A percentile compares a stretch with the other conserved stretches of the same genome.
These are phyloP conservation scores for Phrynocephalus forsythii DNA, from an alignment of 2,797 vertebrate species.

Conservation along the genomic window DNA sequence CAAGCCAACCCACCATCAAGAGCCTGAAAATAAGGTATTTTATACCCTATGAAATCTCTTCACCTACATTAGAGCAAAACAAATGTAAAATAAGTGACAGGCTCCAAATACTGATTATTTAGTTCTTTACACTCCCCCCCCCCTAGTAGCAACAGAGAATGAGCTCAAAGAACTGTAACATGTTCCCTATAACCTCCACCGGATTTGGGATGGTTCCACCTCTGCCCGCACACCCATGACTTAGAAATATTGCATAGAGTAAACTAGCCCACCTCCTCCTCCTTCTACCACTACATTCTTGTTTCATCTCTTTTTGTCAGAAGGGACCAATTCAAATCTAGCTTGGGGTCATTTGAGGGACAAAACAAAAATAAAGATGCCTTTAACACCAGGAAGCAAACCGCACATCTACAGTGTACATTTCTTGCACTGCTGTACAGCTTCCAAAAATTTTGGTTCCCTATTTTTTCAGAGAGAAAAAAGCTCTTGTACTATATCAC, in stretches of 20 bases:
- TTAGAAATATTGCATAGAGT: not conserved
- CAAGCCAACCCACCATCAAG: conserved; percentile 48
- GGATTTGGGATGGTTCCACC: not conserved
- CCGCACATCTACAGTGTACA: not conserved
- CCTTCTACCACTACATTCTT: too few species aligned
- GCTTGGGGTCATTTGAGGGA: not conserved
- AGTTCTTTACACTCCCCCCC: not conserved
- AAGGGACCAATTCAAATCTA: not conserved
- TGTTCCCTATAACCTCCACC: not conserved
- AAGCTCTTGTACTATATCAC: not conserved
- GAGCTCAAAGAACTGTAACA: not conserved
- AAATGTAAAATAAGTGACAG: conserved; percentile 24
- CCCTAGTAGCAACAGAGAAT: not conserved
- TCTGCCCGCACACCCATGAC: rapidly evolving
- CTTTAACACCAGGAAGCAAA: not conserved
- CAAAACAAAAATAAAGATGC: not conserved
- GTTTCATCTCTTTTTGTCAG: not conserved
- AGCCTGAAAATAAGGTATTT: conserved; percentile 76
- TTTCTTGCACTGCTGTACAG: not conserved
- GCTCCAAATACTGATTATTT: not conserved
- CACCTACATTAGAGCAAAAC: conserved; percentile 9
- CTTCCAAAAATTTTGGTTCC: not conserved
- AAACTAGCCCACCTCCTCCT: not conserved
- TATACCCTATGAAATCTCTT: conserved; percentile 44
- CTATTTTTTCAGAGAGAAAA: not conserved